Percentiles rank a stretch among this genome's conserved stretches.
Conservation (phyloP, 2,113 vertebrate species). For the Thunnus maccoyii region DNA sequence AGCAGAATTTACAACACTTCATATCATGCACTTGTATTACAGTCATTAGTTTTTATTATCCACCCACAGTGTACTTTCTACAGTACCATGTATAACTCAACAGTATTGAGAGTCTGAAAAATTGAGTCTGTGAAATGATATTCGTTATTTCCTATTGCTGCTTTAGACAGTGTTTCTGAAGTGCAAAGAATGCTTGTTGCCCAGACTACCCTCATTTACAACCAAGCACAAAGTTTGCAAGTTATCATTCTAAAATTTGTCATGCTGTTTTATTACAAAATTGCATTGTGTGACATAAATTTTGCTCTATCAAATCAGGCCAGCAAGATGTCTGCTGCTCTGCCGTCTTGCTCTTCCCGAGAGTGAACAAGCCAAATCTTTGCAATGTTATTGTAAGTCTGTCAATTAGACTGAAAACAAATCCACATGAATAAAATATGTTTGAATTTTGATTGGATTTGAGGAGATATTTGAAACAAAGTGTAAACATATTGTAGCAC, state of each 20-base stretch:
- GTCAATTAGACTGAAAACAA: background rate
- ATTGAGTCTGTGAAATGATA: background rate
- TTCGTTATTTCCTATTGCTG: background rate
- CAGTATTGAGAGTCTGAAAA: background rate
- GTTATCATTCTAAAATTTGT: slow-evolving; percentile 12
- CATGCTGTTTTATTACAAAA: background rate
- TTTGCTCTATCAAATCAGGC: too few relatives aligned
- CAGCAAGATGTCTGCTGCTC: too few relatives aligned
- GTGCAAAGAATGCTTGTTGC: background rate
- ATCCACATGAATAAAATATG: background rate
- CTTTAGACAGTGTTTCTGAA: slow-evolving; percentile 22
- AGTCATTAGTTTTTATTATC: slow-evolving; percentile 24
- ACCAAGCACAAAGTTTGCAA: slow-evolving; percentile 12
- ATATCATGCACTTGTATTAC: background rate
- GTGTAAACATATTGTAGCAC: background rate
- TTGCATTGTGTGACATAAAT: background rate
- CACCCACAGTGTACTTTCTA: background rate
- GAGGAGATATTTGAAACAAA: background rate
- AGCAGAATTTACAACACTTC: background rate
- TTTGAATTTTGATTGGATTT: background rate
- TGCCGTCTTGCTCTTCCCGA: background rate
- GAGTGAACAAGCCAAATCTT: background rate
- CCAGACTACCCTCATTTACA: slow-evolving; percentile 4
- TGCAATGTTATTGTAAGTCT: background rate
- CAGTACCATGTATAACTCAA: background rate